Evolutionary conservation across 1,140 invertebrate genomes (phyloP), one percentile per base, ranked within the genome.

Genomic region (Drosophila repleta): DNA sequence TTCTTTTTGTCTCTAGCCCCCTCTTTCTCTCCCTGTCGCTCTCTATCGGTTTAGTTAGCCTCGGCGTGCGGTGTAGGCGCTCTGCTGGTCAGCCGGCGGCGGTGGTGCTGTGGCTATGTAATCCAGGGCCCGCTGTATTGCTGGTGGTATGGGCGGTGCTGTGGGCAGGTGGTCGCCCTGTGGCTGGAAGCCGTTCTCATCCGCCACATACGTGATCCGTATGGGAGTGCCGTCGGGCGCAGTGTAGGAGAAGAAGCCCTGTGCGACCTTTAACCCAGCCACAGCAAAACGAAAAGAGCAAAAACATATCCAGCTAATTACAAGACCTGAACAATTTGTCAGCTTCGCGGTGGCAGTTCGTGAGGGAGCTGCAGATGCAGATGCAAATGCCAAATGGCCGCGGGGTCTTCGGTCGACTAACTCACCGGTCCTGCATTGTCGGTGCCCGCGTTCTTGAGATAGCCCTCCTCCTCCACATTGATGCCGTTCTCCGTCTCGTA

Each of bases 201-300:
- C 96, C 37, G 96, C 96, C 29, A 95, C 93, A 89, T 97, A 97
- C 3, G 94, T 93, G 10, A 97, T 91, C 13, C 93, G 92, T 61
- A 96, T 95, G 6, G 94, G 93, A 37, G 94, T 93, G 21, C 96
- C 96, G 65, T 96, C 95, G 8, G 95, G 95, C 18, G 95, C 94
- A 2, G 95, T 95, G 90, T 96, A 97, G 4, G 94, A 94, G 90
- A 93, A 96, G 83, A 93, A 93, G 35, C 95, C 95, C 85, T 95
- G 94, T 1, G 94, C 94, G 21, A 93, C 92, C 92, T 84, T 75
- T 18, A 11, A 21, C 2, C 24, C 20, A 3, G 39, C 29, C 29
- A 1, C n/a, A 45, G 18, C 29, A 20, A 17, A 63, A n/a, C 18
- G 8, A 20, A 55, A 78, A 61, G 45, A 68, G 37, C 61, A 76